Evolutionary conservation across 2,113 vertebrate genomes (phyloP).

Genomic region (Takifugu flavidus): DNA sequence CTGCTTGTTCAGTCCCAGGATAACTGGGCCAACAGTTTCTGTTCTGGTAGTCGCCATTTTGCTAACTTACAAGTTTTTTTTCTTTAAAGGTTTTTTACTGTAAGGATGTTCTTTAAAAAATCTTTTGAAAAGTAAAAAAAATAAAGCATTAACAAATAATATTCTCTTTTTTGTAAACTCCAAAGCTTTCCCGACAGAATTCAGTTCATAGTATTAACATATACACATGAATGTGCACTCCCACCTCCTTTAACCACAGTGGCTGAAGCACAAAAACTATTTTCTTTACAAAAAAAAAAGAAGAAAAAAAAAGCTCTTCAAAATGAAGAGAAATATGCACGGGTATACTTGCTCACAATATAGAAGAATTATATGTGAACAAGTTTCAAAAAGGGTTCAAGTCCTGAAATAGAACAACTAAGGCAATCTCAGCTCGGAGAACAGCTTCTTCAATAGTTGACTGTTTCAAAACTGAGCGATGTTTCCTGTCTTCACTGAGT

Average conservation of each 20-base stretch:
- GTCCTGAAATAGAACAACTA: constrained; percentile 77
- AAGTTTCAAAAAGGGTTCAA: constrained; percentile 65
- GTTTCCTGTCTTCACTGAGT: constrained; percentile 54
- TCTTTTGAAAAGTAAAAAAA: constrained; percentile 68
- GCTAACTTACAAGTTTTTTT: constrained; percentile 17
- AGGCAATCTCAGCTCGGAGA: constrained; percentile 69
- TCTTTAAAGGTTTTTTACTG: constrained; percentile 41
- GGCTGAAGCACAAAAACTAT: constrained; percentile 59
- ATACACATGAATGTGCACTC: constrained; percentile 66
- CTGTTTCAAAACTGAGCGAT: constrained; percentile 44
- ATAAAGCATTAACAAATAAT: constrained; percentile 73
- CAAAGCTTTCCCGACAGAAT: constrained; percentile 58
- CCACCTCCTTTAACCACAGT: constrained; percentile 71
- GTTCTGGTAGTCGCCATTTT: constrained; percentile 73
- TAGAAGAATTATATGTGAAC: constrained; percentile 79
- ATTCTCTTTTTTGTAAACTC: constrained; percentile 59
- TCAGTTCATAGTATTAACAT: constrained; percentile 69
- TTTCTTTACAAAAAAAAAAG: constrained; percentile 23
- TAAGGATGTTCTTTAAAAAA: constrained; percentile 61
- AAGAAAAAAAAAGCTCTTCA: constrained; percentile 71
- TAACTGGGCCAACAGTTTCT: constrained; percentile 64
- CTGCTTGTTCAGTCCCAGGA: constrained; percentile 77
- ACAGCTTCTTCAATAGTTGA: constrained; percentile 56
- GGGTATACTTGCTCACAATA: constrained; percentile 72
- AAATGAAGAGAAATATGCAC: constrained; percentile 79